Evolutionary conservation across 2,113 vertebrate genomes (phyloP).

Genomic region (Montifringilla adamsi): DNA sequence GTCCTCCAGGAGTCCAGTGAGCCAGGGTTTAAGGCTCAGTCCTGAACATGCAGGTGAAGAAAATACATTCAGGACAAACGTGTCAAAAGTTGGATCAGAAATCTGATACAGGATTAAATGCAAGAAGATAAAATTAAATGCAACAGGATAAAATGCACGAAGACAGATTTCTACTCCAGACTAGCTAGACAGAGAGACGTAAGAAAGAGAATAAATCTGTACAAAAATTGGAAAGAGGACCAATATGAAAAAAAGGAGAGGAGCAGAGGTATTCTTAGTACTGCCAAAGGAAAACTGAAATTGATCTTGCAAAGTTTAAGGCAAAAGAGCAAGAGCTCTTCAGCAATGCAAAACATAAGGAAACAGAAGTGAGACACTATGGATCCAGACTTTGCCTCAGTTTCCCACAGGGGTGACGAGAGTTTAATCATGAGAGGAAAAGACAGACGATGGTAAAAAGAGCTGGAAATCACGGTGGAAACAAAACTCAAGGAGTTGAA

Average conservation of each 20-base stretch:
- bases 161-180: not conserved
- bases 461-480: conserved; percentile 26
- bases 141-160: not conserved
- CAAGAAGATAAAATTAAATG: not conserved
- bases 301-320: not conserved
- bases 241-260: not conserved
- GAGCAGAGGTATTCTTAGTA: not conserved
- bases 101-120: not conserved
- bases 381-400: not conserved
- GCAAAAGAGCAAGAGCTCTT: not conserved
- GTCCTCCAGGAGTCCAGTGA: not conserved
- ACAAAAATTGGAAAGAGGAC: not conserved
- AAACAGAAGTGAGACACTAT: not conserved
- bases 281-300: not conserved
- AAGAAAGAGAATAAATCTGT: not conserved
- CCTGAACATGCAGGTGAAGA: not conserved
- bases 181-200: not conserved
- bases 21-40: not conserved
- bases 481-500: not conserved
- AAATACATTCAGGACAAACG: not conserved
- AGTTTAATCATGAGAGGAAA: not conserved
- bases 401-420: not conserved
- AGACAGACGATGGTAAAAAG: not conserved
- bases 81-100: not conserved
- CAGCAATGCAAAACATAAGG: not conserved